These are phyloP conservation scores for Drosophila bipectinata DNA, from an alignment of 1,140 invertebrate genomes.

Conservation along the genomic window DNA sequence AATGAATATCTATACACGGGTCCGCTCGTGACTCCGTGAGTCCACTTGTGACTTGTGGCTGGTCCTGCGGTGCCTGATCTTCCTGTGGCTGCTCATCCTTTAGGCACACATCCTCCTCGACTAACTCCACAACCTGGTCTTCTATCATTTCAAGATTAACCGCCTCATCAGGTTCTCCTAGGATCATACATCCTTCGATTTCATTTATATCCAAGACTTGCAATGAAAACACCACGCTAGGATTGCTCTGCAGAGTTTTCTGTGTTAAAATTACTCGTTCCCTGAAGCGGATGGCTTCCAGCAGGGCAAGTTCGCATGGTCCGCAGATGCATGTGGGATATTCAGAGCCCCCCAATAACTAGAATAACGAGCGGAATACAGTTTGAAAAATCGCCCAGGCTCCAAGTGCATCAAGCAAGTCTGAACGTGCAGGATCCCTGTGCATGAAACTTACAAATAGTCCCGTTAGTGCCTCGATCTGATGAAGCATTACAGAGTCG, in stretches of 20 bases:
- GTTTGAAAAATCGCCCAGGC: background rate
- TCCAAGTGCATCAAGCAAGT: constrained; percentile 13
- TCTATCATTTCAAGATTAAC: constrained; percentile 16
- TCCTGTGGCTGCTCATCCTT: background rate
- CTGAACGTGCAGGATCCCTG: constrained; percentile 14
- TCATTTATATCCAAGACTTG: constrained; percentile 37
- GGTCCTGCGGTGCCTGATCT: background rate
- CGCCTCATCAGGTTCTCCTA: background rate
- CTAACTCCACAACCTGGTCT: background rate
- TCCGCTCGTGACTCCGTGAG: background rate
- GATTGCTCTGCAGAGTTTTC: constrained; percentile 34
- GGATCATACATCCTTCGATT: background rate
- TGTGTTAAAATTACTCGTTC: constrained; percentile 60
- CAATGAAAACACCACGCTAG: constrained; percentile 3
- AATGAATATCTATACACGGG: background rate
- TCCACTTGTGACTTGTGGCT: too few relatives aligned
- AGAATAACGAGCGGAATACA: background rate
- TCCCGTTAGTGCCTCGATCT: constrained; percentile 63
- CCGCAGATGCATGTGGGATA: constrained; percentile 55
- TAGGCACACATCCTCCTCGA: background rate
- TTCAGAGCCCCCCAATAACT: constrained; percentile 37
- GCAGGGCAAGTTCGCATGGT: constrained; percentile 51
- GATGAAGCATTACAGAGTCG: constrained; percentile 53
- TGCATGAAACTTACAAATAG: constrained; percentile 48
- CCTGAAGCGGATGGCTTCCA: constrained; percentile 53